A percentile compares a stretch with the other conserved stretches of the same genome.
phyloP scores from a whole-genome alignment of 2,888 invertebrate genomes.

The Endotricha flammealis region DNA sequence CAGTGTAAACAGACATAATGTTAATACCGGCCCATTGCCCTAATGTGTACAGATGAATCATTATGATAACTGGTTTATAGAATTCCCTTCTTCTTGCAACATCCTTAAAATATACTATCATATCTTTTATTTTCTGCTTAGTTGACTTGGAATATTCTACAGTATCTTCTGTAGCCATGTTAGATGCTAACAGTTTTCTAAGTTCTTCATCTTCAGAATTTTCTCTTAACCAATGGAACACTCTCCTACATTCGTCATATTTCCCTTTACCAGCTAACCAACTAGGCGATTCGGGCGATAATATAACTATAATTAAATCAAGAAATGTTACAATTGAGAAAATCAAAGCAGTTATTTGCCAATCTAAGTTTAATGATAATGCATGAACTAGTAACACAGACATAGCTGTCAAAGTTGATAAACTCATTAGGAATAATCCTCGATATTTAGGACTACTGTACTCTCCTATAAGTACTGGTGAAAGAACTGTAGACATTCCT shows the following conservation, averaged over 20 bases:
- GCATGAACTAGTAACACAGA: conserved; percentile 79
- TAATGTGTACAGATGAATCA: conserved; percentile 19
- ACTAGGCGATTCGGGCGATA: conserved; percentile 79
- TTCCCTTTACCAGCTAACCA: conserved; percentile 79
- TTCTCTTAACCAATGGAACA: conserved; percentile 77
- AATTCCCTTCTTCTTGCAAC: conserved; percentile 44
- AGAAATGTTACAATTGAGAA: conserved; percentile 57
- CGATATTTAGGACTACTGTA: conserved; percentile 76
- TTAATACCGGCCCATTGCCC: conserved; percentile 21
- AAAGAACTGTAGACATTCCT: conserved; percentile 65
- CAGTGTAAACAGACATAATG: conserved; percentile 14
- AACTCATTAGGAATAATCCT: conserved; percentile 77
- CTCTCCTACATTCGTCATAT: conserved; percentile 67
- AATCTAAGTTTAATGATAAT: conserved; percentile 75
- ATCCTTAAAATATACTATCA: conserved; percentile 7
- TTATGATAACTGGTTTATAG: conserved; percentile 52
- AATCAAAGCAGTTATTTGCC: conserved; percentile 72
- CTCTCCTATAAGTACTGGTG: conserved; percentile 72
- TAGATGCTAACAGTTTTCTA: conserved; percentile 43
- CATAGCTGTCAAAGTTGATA: conserved; percentile 73
- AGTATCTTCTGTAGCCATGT: conserved; percentile 19
- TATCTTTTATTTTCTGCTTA: conserved; percentile 2
- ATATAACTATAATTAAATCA: conserved; percentile 53
- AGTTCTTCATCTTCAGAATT: conserved; percentile 53
- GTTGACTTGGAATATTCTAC: neutral